phyloP scores from a whole-genome alignment of 37 sponge, comb jelly and placozoan genomes.

The Eunapius fragilis region DNA sequence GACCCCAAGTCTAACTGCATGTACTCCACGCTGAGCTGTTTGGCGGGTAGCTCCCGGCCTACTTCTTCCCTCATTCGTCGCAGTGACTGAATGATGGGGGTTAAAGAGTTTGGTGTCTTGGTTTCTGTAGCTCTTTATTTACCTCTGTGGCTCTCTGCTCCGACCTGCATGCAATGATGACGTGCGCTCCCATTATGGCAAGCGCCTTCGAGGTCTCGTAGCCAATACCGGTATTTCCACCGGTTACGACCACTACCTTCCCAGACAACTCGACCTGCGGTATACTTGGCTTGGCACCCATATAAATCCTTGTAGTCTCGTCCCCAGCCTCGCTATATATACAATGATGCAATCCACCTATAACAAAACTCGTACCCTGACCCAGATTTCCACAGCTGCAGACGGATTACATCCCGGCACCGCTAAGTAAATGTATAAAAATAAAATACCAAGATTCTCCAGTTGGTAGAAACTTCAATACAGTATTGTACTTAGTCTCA shows the following conservation, averaged over 20 bases:
- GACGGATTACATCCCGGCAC: no score
- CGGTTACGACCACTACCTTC: slow-evolving; percentile 78
- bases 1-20: slow-evolving; percentile 78
- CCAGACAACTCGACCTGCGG: slow-evolving; percentile 66
- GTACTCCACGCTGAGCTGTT: slow-evolving; percentile 66
- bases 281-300: slow-evolving; percentile 55
- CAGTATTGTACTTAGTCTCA: no score
- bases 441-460: no score
- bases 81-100: slow-evolving; percentile 31
- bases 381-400: no score
- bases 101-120: no score
- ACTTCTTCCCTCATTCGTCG: slow-evolving; percentile 52
- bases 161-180: slow-evolving; percentile 78
- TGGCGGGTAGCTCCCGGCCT: slow-evolving; percentile 9
- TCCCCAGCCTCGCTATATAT: no score
- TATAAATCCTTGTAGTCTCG: not conserved
- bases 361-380: no score
- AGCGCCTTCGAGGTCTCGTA: slow-evolving; percentile 80
- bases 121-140: not conserved
- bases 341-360: no score
- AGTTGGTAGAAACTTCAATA: no score
- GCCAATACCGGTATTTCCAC: slow-evolving; percentile 85
- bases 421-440: no score
- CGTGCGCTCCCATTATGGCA: slow-evolving; percentile 78
- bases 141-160: slow-evolving; percentile 65